These are phyloP conservation scores for Bostrychus sinensis DNA, from an alignment of 2,113 vertebrate species.

Conservation along the genomic window DNA sequence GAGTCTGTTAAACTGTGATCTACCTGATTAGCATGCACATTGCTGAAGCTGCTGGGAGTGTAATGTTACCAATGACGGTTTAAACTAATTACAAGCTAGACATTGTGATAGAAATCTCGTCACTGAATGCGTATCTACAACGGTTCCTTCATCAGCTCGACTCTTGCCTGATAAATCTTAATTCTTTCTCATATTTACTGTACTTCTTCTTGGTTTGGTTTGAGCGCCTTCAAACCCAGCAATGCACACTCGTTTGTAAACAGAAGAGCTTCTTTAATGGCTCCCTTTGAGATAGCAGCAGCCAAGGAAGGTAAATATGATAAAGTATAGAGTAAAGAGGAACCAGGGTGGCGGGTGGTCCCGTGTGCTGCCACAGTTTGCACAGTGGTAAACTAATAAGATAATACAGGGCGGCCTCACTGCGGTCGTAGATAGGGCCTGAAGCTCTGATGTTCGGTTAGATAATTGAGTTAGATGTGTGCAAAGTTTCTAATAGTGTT, in stretches of 20 bases:
- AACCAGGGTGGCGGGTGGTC: slow-evolving; percentile 53
- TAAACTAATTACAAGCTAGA: too few relatives aligned
- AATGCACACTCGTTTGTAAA: slow-evolving; percentile 44
- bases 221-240: slow-evolving; percentile 16
- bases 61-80: background rate
- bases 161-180: background rate
- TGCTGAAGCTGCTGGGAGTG: background rate
- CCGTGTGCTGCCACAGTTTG: slow-evolving; percentile 76
- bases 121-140: background rate
- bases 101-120: too few relatives aligned
- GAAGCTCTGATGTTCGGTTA: slow-evolving; percentile 79
- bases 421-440: slow-evolving; percentile 50
- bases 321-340: slow-evolving; percentile 62
- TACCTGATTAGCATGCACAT: too few relatives aligned
- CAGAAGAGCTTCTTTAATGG: slow-evolving; percentile 62
- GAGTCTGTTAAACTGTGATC: too few relatives aligned
- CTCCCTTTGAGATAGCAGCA: slow-evolving; percentile 52
- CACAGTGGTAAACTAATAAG: slow-evolving; percentile 74
- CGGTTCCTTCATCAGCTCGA: background rate
- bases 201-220: slow-evolving; percentile 11
- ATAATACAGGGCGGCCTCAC: slow-evolving; percentile 62
- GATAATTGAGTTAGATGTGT: slow-evolving; percentile 62
- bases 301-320: slow-evolving; percentile 50
- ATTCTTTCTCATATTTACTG: background rate
- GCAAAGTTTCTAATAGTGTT: slow-evolving; percentile 47